Evolutionary conservation across 2,113 vertebrate genomes (phyloP).

Genomic region (Daphoenositta chrysoptera): DNA sequence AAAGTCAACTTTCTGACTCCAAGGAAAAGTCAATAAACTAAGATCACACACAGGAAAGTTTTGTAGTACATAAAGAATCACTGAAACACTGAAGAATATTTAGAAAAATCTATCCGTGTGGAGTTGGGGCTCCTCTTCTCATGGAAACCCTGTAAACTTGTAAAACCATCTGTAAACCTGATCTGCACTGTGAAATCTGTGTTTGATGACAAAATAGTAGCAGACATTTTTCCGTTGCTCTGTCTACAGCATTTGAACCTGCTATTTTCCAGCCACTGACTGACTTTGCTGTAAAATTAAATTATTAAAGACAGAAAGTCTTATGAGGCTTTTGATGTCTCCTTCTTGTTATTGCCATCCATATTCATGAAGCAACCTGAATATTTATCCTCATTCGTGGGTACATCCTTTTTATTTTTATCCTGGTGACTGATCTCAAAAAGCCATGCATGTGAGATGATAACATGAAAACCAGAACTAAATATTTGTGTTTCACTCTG

Average conservation of each 20-base stretch:
- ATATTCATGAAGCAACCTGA: background rate
- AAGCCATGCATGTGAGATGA: background rate
- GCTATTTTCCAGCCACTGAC: background rate
- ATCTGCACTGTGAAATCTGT: background rate
- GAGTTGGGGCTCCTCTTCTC: background rate
- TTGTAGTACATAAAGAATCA: background rate
- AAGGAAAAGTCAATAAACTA: background rate
- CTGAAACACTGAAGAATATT: background rate
- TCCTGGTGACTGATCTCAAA: background rate
- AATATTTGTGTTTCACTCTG: conserved; percentile 9
- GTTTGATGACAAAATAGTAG: background rate
- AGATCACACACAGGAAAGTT: background rate
- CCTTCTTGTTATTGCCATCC: background rate
- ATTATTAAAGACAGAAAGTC: background rate
- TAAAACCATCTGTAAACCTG: background rate
- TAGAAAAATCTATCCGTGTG: background rate
- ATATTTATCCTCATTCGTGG: background rate
- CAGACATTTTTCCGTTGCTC: background rate
- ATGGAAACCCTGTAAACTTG: background rate
- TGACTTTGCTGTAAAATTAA: background rate
- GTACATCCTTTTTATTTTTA: background rate
- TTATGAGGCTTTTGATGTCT: background rate
- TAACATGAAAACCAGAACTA: background rate
- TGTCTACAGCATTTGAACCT: background rate
- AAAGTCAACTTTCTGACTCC: background rate